Evolutionary conservation across 2,888 invertebrate genomes (phyloP).

Genomic region (Hydrotaea diabolus): DNA sequence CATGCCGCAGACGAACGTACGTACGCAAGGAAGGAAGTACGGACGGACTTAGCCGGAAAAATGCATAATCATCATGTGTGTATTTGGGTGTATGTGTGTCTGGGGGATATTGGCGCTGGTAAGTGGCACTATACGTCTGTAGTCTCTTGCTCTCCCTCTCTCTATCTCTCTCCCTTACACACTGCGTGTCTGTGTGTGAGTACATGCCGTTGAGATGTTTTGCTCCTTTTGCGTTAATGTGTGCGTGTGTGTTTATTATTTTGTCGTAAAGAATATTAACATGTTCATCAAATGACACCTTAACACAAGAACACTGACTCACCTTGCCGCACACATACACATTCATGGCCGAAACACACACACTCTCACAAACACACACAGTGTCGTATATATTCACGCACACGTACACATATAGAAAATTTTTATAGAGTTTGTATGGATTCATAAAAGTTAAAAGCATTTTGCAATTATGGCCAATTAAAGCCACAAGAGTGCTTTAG

Average conservation of each 20-base stretch:
- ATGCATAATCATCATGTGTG: not conserved
- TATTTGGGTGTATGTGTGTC: too few species aligned
- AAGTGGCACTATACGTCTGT: not conserved
- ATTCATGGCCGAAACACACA: not conserved
- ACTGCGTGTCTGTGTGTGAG: not conserved
- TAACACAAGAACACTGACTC: not conserved
- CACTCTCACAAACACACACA: not conserved
- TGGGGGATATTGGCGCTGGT: not conserved
- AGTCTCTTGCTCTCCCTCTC: too few species aligned
- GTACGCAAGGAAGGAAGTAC: not conserved
- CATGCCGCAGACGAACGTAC: not conserved
- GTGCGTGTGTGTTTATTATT: constrained; percentile 48
- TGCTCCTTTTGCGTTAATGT: constrained; percentile 28
- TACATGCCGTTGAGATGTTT: not conserved
- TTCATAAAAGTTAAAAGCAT: constrained; percentile 66
- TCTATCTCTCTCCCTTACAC: not conserved
- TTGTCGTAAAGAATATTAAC: constrained; percentile 54
- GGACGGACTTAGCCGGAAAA: not conserved
- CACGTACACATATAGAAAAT: constrained; percentile 4
- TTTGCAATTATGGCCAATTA: constrained; percentile 68
- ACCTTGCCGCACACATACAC: not conserved
- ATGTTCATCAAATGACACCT: constrained; percentile 40
- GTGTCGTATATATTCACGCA: too few species aligned
- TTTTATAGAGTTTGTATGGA: constrained; percentile 36
- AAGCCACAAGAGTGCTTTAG: constrained; percentile 65